Conservation (phyloP, 2,797 vertebrate genomes). For the Chrysocyon brachyurus region DNA sequence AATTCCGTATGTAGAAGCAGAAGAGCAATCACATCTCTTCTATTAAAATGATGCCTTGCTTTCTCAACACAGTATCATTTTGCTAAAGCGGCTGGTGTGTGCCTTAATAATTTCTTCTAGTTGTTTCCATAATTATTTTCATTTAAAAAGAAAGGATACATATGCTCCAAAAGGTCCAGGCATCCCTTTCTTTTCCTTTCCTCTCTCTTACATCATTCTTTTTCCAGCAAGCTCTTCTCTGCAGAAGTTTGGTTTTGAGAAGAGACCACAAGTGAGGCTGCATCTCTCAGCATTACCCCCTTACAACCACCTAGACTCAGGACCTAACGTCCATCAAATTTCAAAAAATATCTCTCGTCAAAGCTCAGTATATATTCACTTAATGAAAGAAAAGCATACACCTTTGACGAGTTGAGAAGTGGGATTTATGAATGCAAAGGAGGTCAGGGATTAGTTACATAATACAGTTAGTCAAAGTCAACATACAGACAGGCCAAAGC, state of each 20-base stretch:
- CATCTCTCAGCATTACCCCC: neutral
- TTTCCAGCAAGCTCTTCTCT: constrained; percentile 27
- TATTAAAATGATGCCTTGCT: neutral
- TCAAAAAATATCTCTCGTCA: neutral
- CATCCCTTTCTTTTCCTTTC: neutral
- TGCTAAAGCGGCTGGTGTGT: neutral
- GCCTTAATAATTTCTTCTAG: neutral
- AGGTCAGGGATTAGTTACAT: neutral
- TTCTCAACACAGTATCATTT: constrained; percentile 6
- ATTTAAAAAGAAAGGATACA: neutral
- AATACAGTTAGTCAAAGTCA: neutral
- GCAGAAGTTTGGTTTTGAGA: neutral
- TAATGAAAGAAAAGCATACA: neutral
- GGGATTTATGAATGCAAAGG: neutral
- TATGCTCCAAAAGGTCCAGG: neutral
- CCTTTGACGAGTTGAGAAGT: neutral
- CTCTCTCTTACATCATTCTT: neutral
- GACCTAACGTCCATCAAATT: neutral
- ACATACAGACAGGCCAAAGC: neutral
- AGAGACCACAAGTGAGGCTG: neutral
- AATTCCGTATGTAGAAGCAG: neutral
- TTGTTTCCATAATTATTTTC: neutral
- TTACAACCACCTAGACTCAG: neutral
- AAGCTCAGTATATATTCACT: neutral
- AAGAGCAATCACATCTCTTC: neutral